These are phyloP conservation scores for Microhierax caerulescens DNA, from an alignment of 2,797 vertebrate species.

Conservation along the genomic window DNA sequence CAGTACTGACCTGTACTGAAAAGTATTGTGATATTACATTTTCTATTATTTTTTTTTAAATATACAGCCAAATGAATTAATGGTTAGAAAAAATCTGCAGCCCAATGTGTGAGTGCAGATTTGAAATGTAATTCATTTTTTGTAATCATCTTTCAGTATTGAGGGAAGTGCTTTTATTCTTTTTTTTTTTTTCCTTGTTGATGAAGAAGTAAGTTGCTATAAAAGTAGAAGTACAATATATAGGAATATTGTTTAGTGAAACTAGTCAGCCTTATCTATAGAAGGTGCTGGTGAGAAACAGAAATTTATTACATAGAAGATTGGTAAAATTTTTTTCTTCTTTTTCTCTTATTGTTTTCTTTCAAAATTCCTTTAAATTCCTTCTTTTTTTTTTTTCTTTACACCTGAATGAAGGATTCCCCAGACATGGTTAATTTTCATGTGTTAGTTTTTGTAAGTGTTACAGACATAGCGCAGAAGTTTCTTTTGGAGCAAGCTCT, in stretches of 20 bases:
- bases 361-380: background rate
- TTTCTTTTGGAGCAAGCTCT: conserved; percentile 67
- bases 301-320: conserved; percentile 35
- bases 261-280: conserved; percentile 49
- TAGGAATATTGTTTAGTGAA: conserved; percentile 61
- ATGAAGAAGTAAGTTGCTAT: conserved; percentile 58
- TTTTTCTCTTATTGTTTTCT: background rate
- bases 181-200: conserved; percentile 40
- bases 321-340: conserved; percentile 5
- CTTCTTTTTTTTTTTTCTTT: background rate
- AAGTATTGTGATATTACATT: conserved; percentile 59
- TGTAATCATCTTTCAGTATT: conserved; percentile 76
- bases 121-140: conserved; percentile 73
- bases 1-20: conserved; percentile 70
- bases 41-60: conserved; percentile 41
- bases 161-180: conserved; percentile 65
- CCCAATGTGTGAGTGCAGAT: conserved; percentile 50
- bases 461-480: conserved; percentile 69
- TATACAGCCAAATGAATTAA: conserved; percentile 73
- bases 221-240: conserved; percentile 45
- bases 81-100: conserved; percentile 75
- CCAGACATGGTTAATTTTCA: conserved; percentile 51
- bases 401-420: conserved; percentile 67
- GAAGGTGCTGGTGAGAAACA: conserved; percentile 66
- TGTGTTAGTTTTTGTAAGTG: conserved; percentile 56